Percentiles rank a stretch among this genome's conserved stretches.
Evolutionary conservation across 2,888 invertebrate genomes (phyloP).

Genomic region (Taphrorychus bicolor): DNA sequence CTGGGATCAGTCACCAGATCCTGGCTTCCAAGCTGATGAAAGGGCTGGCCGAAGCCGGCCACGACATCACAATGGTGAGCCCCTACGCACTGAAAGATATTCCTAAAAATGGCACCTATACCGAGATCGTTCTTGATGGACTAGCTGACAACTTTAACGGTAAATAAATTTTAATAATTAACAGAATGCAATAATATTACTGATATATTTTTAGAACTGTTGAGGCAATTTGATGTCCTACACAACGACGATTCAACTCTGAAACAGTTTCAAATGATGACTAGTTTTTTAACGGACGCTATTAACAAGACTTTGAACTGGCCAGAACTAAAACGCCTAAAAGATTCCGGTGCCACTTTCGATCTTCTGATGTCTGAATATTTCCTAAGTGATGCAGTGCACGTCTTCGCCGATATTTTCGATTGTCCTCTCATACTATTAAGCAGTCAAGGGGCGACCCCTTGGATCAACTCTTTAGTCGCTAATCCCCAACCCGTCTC

Average conservation of each 20-base stretch:
- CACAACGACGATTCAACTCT: neutral
- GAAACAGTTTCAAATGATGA: neutral
- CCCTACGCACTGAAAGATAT: conserved; percentile 38
- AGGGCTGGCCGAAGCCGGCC: conserved; percentile 53
- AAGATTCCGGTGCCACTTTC: conserved; percentile 54
- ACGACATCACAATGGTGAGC: conserved; percentile 55
- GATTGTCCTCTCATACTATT: conserved; percentile 55
- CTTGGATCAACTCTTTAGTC: conserved; percentile 15
- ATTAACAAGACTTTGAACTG: conserved; percentile 16
- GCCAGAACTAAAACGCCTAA: conserved; percentile 46
- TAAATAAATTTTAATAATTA: too few species aligned
- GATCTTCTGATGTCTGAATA: conserved; percentile 60
- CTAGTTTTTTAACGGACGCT: neutral
- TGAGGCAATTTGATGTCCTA: neutral
- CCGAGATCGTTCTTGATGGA: conserved; percentile 28
- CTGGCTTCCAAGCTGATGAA: conserved; percentile 45
- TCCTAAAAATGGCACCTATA: conserved; percentile 35
- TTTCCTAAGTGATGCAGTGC: conserved; percentile 61
- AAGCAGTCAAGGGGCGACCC: conserved; percentile 51
- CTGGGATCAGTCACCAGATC: conserved; percentile 46
- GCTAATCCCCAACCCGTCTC: conserved; percentile 17
- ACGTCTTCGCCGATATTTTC: conserved; percentile 56
- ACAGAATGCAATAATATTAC: conserved; percentile 6
- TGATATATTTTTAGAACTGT: neutral
- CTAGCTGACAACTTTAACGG: conserved; percentile 17